A percentile compares a stretch with the other conserved stretches of the same genome.
Evolutionary conservation across 2,888 invertebrate genomes (phyloP).

Genomic region (Cataglyphis cursor): DNA sequence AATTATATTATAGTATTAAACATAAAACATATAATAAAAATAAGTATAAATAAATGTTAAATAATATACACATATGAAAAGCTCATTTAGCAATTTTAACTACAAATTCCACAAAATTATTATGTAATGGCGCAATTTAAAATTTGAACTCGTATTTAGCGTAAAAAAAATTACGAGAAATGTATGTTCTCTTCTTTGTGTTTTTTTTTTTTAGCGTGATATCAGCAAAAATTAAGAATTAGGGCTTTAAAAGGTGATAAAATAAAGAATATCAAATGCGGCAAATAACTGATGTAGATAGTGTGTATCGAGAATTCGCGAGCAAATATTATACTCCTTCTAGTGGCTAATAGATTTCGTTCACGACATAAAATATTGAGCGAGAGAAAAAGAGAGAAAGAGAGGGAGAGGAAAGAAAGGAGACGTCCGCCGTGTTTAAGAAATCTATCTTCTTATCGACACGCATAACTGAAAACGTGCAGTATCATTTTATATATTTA

Average conservation of each 20-base stretch:
- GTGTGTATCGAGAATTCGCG: background rate
- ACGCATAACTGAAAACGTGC: background rate
- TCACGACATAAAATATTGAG: background rate
- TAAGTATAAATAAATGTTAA: too few species aligned
- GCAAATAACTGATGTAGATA: background rate
- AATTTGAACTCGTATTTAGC: background rate
- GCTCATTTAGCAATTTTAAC: background rate
- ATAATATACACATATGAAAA: too few species aligned
- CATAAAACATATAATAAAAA: too few species aligned
- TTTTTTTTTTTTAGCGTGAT: background rate
- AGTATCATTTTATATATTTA: constrained; percentile 15
- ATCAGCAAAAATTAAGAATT: background rate
- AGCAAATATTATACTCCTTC: background rate
- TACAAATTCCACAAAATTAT: background rate
- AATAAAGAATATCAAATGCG: background rate
- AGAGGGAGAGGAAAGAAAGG: background rate
- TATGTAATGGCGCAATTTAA: background rate
- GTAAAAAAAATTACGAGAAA: background rate
- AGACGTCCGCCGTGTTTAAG: background rate
- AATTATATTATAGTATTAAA: too few species aligned
- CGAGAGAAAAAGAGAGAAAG: background rate
- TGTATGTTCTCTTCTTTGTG: background rate
- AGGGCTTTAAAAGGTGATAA: background rate
- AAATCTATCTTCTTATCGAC: background rate
- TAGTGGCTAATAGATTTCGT: constrained; percentile 19